Conservation (phyloP, 2,888 invertebrate species). For the Heliconius cydno region DNA sequence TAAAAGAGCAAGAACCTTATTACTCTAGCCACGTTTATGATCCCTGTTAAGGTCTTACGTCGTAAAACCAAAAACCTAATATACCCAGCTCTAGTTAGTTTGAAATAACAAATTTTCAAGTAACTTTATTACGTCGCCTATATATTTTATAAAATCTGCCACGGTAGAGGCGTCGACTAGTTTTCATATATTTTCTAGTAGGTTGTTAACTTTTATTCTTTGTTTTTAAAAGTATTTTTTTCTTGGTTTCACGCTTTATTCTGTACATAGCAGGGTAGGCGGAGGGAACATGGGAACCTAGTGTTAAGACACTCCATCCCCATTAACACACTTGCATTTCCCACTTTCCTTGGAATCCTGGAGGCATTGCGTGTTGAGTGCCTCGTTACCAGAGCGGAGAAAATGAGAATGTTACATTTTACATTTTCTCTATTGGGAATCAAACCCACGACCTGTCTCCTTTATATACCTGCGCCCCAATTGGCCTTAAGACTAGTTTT, state of each 20-base stretch:
- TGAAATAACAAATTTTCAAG: conserved; percentile 38
- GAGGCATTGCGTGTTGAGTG: not conserved
- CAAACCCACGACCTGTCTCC: too few relatives aligned
- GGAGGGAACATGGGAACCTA: not conserved
- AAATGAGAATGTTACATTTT: too few relatives aligned
- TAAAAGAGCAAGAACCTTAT: conserved; percentile 27
- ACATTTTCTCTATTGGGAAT: too few relatives aligned
- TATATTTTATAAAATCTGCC: conserved; percentile 41
- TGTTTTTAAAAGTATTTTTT: too few relatives aligned
- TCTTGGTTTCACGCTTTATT: not conserved
- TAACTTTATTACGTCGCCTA: conserved; percentile 34
- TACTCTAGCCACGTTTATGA: conserved; percentile 31
- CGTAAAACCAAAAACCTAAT: conserved; percentile 32
- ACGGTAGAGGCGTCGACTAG: conserved; percentile 46
- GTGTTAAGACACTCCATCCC: not conserved
- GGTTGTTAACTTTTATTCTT: not conserved
- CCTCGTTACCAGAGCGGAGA: too few relatives aligned
- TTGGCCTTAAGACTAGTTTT: too few relatives aligned
- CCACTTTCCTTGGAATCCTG: not conserved
- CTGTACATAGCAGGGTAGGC: not conserved
- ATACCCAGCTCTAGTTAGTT: conserved; percentile 29
- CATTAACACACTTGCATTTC: not conserved
- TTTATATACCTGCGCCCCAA: too few relatives aligned
- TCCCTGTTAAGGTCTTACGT: conserved; percentile 29
- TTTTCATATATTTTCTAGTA: conserved; percentile 49